Evolutionary conservation across 1,140 invertebrate species (phyloP), one percentile per base, ranked within the genome.

Genomic region (Drosophila kikkawai): DNA sequence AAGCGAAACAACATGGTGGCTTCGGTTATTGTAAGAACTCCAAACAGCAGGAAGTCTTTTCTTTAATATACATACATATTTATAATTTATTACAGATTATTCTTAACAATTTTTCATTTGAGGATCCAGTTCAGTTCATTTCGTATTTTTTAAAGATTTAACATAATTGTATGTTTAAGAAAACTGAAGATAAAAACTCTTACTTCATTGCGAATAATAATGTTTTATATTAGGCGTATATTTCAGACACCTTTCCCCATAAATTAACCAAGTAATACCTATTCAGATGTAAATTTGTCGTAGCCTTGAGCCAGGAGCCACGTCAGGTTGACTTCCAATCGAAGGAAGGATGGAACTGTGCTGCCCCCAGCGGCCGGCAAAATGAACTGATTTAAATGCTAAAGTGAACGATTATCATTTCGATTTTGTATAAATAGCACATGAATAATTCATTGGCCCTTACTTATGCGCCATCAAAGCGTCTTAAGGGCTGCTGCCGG

Each of bases 401-500:
- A 88, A 88, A 88, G 84, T 84, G 78, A 82, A 79, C 80, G 84
- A 88, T 88, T 88, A 88, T 88, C 84, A 88, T 88, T 88, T 88
- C 85, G 84, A 88, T 88, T 88, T 90, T 84, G 84, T 88, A 81
- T 88, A 90, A 90, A 84, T 84, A 84, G 74, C 58, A 57, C 69
- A 88, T 88, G 84, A 88, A 88, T 88, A 57, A 88, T 88, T 88
- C 84, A 88, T 88, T 65, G 80, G 29, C 80, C 75, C 84, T 87
- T 87, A 87, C 84, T 87, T 87, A 87, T 84, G 84, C 85, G 74
- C 80, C 84, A 90, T 90, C 84, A 90, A 90, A 90, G 85, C 82
- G 85, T 79, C 78, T 88, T 79, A 69, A 41, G 74, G 29, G 37
- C 69, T 42, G 53, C 66, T 50, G 53, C 66, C 32, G 39, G 17